A percentile compares a stretch with the other conserved stretches of the same genome.
These are phyloP conservation scores for Ictidomys tridecemlineatus DNA, from an alignment of 2,113 vertebrate genomes.

Conservation along the genomic window DNA sequence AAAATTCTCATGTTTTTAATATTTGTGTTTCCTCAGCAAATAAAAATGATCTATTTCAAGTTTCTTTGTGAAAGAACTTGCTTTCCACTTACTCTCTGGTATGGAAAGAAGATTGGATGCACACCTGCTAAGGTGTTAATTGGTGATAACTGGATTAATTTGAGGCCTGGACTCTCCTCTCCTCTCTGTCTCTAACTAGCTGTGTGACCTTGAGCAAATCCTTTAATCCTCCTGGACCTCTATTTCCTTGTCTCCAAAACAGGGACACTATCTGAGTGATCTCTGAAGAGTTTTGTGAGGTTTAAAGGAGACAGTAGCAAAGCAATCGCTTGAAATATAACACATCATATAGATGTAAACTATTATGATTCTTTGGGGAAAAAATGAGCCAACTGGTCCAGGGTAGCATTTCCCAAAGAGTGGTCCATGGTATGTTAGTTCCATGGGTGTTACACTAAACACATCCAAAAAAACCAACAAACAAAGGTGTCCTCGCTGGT, in stretches of 20 bases:
- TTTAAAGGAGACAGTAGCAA: slow-evolving; percentile 22
- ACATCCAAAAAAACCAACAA: not conserved
- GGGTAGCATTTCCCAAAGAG: not conserved
- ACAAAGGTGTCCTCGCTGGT: not conserved
- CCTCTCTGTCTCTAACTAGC: slow-evolving; percentile 44
- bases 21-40: slow-evolving; percentile 22
- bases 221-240: not conserved
- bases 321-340: slow-evolving; percentile 36
- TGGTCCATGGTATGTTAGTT: slow-evolving; percentile 23
- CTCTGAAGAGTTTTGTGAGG: not conserved
- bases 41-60: slow-evolving; percentile 21
- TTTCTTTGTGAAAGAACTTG: slow-evolving; percentile 37
- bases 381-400: not conserved
- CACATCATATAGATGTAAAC: not conserved
- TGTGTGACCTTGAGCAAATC: slow-evolving; percentile 65
- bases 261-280: slow-evolving; percentile 28
- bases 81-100: slow-evolving; percentile 39
- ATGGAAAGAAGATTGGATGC: not conserved
- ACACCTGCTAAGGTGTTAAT: slow-evolving; percentile 69
- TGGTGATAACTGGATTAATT: slow-evolving; percentile 69
- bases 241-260: slow-evolving; percentile 62
- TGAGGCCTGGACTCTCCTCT: slow-evolving; percentile 36
- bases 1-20: slow-evolving; percentile 32
- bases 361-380: not conserved
- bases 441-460: not conserved